phyloP scores from a whole-genome alignment of 2,113 vertebrate species.

The Cochlearius cochlearius region DNA sequence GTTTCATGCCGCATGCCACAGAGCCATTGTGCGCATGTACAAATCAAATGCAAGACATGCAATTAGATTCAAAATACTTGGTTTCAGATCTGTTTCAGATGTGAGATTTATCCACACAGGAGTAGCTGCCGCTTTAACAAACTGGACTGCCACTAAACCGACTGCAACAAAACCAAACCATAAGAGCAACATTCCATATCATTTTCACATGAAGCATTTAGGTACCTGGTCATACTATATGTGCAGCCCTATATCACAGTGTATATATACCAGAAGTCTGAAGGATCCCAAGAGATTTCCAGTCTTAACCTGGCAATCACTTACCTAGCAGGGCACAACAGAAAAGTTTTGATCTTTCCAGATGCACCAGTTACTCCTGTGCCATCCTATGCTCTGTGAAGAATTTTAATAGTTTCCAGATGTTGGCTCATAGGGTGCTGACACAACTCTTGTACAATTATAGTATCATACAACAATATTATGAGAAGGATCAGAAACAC shows the following conservation, averaged over 20 bases:
- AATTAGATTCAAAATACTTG: neutral
- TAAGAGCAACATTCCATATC: neutral
- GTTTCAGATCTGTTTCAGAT: neutral
- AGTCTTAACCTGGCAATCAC: neutral
- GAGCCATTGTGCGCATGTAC: neutral
- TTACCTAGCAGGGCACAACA: neutral
- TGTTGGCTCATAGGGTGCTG: neutral
- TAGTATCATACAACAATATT: neutral
- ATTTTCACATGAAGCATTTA: neutral
- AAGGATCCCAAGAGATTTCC: neutral
- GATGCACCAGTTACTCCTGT: neutral
- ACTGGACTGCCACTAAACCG: too few relatives aligned
- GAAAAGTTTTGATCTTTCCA: neutral
- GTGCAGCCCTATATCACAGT: neutral
- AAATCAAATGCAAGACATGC: neutral
- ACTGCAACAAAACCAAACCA: neutral
- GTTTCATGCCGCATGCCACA: fast-evolving
- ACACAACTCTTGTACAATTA: neutral
- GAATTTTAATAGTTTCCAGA: neutral
- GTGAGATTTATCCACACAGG: neutral
- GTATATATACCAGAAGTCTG: neutral
- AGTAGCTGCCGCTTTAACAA: neutral
- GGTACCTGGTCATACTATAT: neutral
- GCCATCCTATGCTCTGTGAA: neutral
- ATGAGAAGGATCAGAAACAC: neutral